Evolutionary conservation across 2,797 vertebrate species (phyloP).

Genomic region (Urophycis tenuis): DNA sequence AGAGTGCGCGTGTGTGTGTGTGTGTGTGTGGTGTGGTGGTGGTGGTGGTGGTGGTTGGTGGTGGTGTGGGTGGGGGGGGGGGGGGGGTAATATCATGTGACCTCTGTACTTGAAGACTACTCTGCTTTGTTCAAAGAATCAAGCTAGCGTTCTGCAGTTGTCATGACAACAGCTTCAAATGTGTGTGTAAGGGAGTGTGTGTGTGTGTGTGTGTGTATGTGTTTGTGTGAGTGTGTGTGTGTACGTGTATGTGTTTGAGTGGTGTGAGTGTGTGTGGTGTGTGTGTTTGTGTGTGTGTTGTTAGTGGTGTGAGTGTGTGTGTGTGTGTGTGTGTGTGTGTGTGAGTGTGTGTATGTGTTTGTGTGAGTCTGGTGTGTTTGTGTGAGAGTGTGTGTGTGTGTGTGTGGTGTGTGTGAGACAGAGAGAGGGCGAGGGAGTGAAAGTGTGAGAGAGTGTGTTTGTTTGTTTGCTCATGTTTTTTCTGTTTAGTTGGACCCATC

Average conservation of each 20-base stretch:
- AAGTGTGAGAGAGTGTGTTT: slow-evolving; percentile 4
- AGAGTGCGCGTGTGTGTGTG: slow-evolving; percentile 12
- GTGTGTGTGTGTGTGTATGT: not conserved
- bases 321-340: slow-evolving; percentile 2
- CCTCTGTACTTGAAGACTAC: slow-evolving; percentile 13
- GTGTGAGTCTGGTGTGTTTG: slow-evolving; percentile 10
- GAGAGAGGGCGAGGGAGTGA: not conserved
- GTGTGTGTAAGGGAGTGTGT: not conserved
- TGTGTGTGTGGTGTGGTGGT: slow-evolving; percentile 23
- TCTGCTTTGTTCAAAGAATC: slow-evolving; percentile 19
- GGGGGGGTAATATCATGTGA: slow-evolving; percentile 11
- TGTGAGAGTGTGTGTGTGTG: not conserved
- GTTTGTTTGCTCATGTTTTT: slow-evolving; percentile 3
- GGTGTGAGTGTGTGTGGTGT: not conserved
- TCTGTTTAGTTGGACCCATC: slow-evolving; percentile 31
- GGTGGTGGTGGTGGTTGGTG: too few species aligned
- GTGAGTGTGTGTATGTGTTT: not conserved
- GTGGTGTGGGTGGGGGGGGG: too few species aligned
- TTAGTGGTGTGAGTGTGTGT: not conserved
- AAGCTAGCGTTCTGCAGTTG: slow-evolving; percentile 23
- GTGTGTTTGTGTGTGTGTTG: not conserved
- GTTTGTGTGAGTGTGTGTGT: not conserved
- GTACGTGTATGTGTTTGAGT: not conserved
- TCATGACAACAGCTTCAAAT: slow-evolving; percentile 25
- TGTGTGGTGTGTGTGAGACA: too few species aligned